A percentile compares a stretch with the other conserved stretches of the same genome.
These are phyloP conservation scores for Drosophila cardini DNA, from an alignment of 1,140 invertebrate genomes.

Conservation along the genomic window DNA sequence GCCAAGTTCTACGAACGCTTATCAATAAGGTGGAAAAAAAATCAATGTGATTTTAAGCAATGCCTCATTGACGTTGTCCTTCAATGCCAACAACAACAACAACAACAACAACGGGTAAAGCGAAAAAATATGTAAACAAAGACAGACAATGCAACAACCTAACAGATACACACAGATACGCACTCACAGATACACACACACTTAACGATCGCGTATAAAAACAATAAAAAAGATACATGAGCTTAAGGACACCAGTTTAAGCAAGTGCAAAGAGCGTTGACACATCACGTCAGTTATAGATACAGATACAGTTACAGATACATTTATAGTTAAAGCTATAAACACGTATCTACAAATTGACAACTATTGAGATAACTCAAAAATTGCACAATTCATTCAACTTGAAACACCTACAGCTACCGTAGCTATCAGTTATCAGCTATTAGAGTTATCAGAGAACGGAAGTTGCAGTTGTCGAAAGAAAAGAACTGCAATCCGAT, in stretches of 20 bases:
- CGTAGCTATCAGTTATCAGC: constrained; percentile 3
- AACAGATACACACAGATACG: constrained; percentile 24
- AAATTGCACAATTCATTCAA: constrained; percentile 1
- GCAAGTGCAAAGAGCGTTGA: constrained; percentile 64
- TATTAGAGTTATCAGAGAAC: not conserved
- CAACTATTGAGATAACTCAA: constrained; percentile 5
- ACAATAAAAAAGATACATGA: constrained; percentile 43
- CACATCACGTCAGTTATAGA: constrained; percentile 13
- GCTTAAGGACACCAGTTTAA: constrained; percentile 80
- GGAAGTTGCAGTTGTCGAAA: constrained; percentile 1
- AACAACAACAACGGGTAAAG: constrained; percentile 38
- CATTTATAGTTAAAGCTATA: constrained; percentile 1
- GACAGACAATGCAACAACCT: constrained; percentile 41
- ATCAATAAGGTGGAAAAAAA: constrained; percentile 38
- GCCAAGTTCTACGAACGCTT: constrained; percentile 65
- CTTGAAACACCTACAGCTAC: too few species aligned
- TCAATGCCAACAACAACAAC: constrained; percentile 59
- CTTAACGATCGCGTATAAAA: constrained; percentile 32
- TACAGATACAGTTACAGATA: constrained; percentile 11
- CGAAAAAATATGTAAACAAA: constrained; percentile 38
- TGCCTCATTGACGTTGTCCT: constrained; percentile 79
- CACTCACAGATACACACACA: constrained; percentile 1
- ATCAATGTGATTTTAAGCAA: constrained; percentile 41
- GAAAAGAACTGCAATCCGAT: not conserved
- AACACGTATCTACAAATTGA: not conserved